Conservation (phyloP, 2,797 vertebrate genomes). For the Spea hammondii region DNA sequence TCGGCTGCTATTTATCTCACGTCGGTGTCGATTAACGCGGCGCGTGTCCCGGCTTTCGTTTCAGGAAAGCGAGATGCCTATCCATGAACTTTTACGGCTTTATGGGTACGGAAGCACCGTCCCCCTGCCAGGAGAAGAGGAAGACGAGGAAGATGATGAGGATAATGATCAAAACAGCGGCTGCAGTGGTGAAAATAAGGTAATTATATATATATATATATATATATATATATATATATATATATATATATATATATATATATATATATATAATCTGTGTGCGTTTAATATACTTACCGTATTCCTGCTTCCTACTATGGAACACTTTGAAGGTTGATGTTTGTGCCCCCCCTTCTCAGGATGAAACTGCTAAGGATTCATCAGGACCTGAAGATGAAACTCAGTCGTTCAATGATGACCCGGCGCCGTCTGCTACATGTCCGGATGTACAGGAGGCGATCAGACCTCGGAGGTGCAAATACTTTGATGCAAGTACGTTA, state of each 20-base stretch:
- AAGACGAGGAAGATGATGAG: conserved; percentile 78
- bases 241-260: too few relatives aligned
- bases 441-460: conserved; percentile 84
- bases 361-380: conserved; percentile 78
- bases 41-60: conserved; percentile 6
- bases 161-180: conserved; percentile 88
- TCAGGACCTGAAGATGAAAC: conserved; percentile 79
- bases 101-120: conserved; percentile 89
- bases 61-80: conserved; percentile 96
- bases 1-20: neutral
- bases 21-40: neutral
- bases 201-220: conserved; percentile 35
- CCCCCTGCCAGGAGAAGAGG: conserved; percentile 86
- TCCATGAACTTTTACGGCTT: conserved; percentile 90
- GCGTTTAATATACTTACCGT: too few relatives aligned
- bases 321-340: neutral
- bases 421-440: conserved; percentile 76
- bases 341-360: conserved; percentile 60
- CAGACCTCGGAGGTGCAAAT: conserved; percentile 84
- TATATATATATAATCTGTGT: too few relatives aligned
- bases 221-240: neutral
- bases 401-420: conserved; percentile 78
- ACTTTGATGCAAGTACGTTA: conserved; percentile 87
- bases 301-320: too few relatives aligned
- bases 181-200: conserved; percentile 84